Evolutionary conservation across 2,888 invertebrate species (phyloP).

Genomic region (Apodemia hepburni): DNA sequence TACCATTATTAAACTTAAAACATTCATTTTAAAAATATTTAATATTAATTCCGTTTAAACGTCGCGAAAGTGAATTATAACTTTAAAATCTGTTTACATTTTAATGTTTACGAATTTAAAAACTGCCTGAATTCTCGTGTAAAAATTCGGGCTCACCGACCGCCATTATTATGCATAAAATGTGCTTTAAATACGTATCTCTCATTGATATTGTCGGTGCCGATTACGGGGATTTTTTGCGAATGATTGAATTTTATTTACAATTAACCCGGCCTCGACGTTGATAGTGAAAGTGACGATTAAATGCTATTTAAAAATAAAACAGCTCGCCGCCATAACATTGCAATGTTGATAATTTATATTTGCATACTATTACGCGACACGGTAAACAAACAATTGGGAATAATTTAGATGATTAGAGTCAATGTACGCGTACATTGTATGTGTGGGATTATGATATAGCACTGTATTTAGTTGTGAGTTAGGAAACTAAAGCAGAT

Average conservation of each 20-base stretch:
- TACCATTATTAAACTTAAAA: not conserved
- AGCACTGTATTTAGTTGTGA: constrained; percentile 1
- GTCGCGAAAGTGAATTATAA: constrained; percentile 13
- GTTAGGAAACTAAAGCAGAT: constrained; percentile 7
- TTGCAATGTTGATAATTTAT: constrained; percentile 51
- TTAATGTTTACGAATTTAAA: constrained; percentile 33
- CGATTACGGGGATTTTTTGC: constrained; percentile 75
- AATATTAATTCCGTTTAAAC: constrained; percentile 12
- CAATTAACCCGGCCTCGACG: constrained; percentile 72
- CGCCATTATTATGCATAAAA: constrained; percentile 44
- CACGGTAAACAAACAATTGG: constrained; percentile 28
- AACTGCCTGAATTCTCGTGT: constrained; percentile 34
- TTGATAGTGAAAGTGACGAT: constrained; percentile 74
- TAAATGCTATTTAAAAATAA: constrained; percentile 79
- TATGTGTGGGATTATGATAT: constrained; percentile 1
- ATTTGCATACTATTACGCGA: constrained; percentile 36
- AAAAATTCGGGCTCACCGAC: constrained; percentile 37
- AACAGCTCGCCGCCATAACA: constrained; percentile 66
- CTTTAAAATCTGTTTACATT: constrained; percentile 26
- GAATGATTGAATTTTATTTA: constrained; percentile 79
- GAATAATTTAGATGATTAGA: constrained; percentile 29
- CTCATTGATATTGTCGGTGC: constrained; percentile 69
- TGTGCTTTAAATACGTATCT: constrained; percentile 48
- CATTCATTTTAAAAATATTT: not conserved
- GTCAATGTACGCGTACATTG: constrained; percentile 23